Percentiles rank a stretch among this genome's conserved stretches.
Conservation (phyloP, 2,888 invertebrate genomes). For the Hirtodrosophila duncani region DNA sequence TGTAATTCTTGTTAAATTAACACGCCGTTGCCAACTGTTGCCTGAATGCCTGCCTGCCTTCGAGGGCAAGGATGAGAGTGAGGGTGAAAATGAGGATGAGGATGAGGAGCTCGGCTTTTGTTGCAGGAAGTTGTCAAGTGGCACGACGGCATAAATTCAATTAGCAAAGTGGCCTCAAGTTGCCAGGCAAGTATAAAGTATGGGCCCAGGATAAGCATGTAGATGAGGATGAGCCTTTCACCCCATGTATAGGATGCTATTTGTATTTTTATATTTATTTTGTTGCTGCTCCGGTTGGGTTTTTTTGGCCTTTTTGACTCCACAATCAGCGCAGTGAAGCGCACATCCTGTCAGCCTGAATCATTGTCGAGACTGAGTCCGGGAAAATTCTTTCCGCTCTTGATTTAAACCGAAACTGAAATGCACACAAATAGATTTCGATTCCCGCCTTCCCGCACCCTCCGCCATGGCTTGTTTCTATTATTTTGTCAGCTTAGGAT, state of each 20-base stretch:
- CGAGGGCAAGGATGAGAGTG: too few relatives aligned
- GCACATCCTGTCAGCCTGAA: constrained; percentile 72
- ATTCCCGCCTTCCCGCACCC: constrained; percentile 17
- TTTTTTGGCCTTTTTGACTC: constrained; percentile 49
- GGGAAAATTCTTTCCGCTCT: constrained; percentile 25
- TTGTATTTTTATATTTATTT: constrained; percentile 30
- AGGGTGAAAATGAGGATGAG: constrained; percentile 22
- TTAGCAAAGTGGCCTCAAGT: constrained; percentile 63
- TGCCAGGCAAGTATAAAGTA: background rate
- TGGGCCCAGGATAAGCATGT: too few relatives aligned
- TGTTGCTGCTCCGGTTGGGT: constrained; percentile 37
- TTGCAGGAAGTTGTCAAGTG: constrained; percentile 63
- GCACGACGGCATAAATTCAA: constrained; percentile 64
- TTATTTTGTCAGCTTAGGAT: constrained; percentile 35
- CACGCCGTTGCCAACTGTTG: constrained; percentile 71
- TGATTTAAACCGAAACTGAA: constrained; percentile 71
- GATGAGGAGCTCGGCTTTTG: constrained; percentile 30
- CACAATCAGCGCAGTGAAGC: constrained; percentile 72
- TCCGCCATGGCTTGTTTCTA: constrained; percentile 36
- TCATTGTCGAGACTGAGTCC: constrained; percentile 52
- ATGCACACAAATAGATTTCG: constrained; percentile 73
- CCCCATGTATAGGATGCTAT: constrained; percentile 17
- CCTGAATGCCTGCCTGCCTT: constrained; percentile 33
- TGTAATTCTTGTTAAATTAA: constrained; percentile 59
- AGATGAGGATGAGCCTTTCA: too few relatives aligned